These are phyloP conservation scores for Drosophila insularis DNA, from an alignment of 1,140 invertebrate genomes.

Conservation along the genomic window DNA sequence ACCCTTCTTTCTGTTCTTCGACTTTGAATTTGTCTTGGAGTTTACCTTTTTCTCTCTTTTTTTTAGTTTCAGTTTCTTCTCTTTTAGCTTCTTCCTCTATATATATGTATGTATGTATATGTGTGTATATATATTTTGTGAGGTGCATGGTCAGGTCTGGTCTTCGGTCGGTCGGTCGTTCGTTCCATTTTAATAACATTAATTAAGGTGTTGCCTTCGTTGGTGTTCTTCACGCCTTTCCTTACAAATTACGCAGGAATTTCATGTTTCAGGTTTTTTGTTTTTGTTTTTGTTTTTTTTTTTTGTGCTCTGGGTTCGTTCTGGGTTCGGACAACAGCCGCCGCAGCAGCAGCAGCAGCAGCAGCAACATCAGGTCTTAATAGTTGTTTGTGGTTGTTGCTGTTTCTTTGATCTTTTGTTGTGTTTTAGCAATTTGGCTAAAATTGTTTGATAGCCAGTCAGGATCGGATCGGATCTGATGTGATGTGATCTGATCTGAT, in stretches of 20 bases:
- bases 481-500: conserved; percentile 11
- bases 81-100: background rate
- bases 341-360: background rate
- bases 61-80: conserved; percentile 12
- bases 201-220: conserved; percentile 83
- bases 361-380: conserved; percentile 56
- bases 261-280: conserved; percentile 80
- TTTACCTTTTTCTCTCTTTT: background rate
- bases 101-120: background rate
- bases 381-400: conserved; percentile 63
- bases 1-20: conserved; percentile 14
- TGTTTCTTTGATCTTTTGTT: conserved; percentile 45
- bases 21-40: background rate
- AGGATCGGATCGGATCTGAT: background rate
- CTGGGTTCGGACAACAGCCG: conserved; percentile 15
- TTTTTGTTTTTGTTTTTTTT: conserved; percentile 46
- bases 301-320: conserved; percentile 34
- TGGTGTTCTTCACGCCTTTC: conserved; percentile 83
- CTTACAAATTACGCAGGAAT: conserved; percentile 82
- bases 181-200: conserved; percentile 82
- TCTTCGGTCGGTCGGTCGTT: conserved; percentile 62
- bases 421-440: conserved; percentile 26
- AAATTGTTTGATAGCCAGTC: conserved; percentile 39
- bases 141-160: conserved; percentile 28
- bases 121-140: conserved; percentile 2